Percentiles rank a stretch among this genome's conserved stretches.
phyloP scores from a whole-genome alignment of 2,888 invertebrate genomes.

The Quadroppia sp. region DNA sequence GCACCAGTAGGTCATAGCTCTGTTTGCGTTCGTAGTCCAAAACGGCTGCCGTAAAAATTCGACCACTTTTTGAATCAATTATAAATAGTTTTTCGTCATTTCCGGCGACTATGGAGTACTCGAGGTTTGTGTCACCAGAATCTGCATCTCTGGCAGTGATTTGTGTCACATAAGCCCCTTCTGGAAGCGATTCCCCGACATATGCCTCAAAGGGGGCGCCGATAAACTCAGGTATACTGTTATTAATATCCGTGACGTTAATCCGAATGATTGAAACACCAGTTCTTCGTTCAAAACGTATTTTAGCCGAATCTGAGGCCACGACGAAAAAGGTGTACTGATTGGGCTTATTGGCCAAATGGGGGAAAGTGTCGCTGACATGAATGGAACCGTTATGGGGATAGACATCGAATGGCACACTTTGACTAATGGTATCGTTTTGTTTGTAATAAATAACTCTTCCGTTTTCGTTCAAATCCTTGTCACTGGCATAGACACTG shows the following conservation, averaged over 20 bases:
- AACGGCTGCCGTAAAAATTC: conserved; percentile 48
- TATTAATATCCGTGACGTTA: conserved; percentile 49
- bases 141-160: conserved; percentile 46
- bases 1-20: conserved; percentile 48
- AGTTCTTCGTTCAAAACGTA: conserved; percentile 47
- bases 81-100: conserved; percentile 49
- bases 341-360: conserved; percentile 55
- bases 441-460: conserved; percentile 70
- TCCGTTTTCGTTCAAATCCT: conserved; percentile 72
- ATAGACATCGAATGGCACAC: conserved; percentile 49
- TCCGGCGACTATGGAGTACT: conserved; percentile 49
- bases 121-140: conserved; percentile 45
- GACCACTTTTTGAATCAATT: conserved; percentile 47
- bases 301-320: conserved; percentile 55
- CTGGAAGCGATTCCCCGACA: conserved; percentile 72
- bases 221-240: conserved; percentile 49
- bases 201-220: conserved; percentile 66
- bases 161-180: conserved; percentile 49
- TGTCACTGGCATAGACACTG: conserved; percentile 71
- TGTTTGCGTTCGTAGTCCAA: conserved; percentile 49
- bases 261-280: conserved; percentile 49
- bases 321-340: conserved; percentile 49
- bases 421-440: conserved; percentile 50
- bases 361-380: conserved; percentile 52
- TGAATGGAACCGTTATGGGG: conserved; percentile 49